phyloP scores from a whole-genome alignment of 23 tunicate genomes.

The Styela plicata region DNA sequence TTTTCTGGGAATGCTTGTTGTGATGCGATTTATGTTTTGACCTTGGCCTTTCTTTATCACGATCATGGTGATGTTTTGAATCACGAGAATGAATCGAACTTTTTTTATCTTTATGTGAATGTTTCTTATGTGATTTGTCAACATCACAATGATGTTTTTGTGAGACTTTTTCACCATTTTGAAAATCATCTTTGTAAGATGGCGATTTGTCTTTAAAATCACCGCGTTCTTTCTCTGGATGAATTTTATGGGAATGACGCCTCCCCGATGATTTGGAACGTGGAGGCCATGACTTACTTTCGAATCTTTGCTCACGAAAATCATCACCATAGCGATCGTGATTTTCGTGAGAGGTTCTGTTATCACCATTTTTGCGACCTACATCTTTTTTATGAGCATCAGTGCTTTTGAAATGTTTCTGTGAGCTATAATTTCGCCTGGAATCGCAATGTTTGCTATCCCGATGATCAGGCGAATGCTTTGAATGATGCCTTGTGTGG shows the following conservation, averaged over 20 bases:
- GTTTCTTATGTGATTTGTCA: not conserved
- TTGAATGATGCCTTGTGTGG: not conserved
- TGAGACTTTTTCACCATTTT: not conserved
- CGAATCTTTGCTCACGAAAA: not conserved
- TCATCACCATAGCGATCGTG: not conserved
- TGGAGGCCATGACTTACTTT: not conserved
- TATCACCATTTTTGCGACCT: not conserved
- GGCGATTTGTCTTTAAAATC: not conserved
- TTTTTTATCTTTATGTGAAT: not conserved
- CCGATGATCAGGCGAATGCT: not conserved
- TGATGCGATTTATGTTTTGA: not conserved
- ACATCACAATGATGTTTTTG: not conserved
- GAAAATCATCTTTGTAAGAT: not conserved
- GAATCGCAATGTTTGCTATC: not conserved
- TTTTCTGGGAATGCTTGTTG: not conserved
- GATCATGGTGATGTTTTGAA: not conserved
- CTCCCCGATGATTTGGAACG: not conserved
- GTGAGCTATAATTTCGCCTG: too few relatives aligned
- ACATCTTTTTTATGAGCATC: not conserved
- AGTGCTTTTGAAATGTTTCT: not conserved
- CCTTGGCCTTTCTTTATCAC: not conserved
- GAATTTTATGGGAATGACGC: not conserved
- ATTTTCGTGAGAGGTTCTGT: not conserved
- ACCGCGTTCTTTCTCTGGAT: not conserved
- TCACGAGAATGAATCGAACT: not conserved